These are phyloP conservation scores for Picathartes gymnocephalus DNA, from an alignment of 2,113 vertebrate genomes.

Conservation along the genomic window DNA sequence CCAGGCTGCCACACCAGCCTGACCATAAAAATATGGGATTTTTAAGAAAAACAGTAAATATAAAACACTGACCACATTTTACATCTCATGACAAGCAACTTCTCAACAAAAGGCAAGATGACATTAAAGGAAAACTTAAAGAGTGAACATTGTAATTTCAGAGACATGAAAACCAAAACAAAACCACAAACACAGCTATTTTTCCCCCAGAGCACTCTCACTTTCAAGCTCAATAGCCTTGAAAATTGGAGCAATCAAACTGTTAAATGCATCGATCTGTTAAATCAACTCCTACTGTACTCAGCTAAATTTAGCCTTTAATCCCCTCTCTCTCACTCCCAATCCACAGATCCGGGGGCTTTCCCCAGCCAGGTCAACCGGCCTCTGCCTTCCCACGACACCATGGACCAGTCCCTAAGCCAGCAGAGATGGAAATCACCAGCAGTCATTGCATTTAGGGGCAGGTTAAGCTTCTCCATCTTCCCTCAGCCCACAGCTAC, in stretches of 20 bases:
- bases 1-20: background rate
- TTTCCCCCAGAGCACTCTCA: conserved; percentile 23
- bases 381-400: background rate
- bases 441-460: background rate
- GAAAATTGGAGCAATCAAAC: conserved; percentile 59
- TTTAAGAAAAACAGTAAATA: background rate
- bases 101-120: background rate
- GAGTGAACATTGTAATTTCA: conserved; percentile 11
- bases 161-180: conserved; percentile 24
- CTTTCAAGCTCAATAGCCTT: conserved; percentile 55
- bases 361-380: background rate
- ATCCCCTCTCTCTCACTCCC: background rate
- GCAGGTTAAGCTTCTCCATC: background rate
- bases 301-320: conserved; percentile 28
- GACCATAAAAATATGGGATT: background rate
- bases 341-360: background rate
- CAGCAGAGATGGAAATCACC: background rate
- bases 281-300: conserved; percentile 50
- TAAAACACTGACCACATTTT: background rate
- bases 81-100: background rate
- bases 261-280: conserved; percentile 49
- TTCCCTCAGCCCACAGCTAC: background rate
- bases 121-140: conserved; percentile 16
- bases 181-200: conserved; percentile 51
- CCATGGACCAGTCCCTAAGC: background rate